Evolutionary conservation across 2,113 vertebrate species (phyloP), one percentile per base, ranked within the genome.

Genomic region (Malurus alboscapulatus): DNA sequence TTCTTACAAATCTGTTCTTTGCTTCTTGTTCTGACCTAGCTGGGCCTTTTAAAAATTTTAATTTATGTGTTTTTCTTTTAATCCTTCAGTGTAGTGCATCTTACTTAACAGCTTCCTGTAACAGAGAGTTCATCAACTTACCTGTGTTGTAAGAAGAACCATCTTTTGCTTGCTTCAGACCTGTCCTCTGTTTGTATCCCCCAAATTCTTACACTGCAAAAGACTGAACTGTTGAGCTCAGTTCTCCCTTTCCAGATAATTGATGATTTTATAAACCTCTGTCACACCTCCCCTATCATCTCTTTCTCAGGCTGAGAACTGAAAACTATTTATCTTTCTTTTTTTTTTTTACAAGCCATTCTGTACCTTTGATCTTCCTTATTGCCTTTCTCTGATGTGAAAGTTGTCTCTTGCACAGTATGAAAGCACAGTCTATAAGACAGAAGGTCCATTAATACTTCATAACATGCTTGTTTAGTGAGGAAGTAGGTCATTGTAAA

Each of bases 401-500:
- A 77, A 58, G 30, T 84, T 87, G 79, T 59, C 22, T 25, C 42
- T 68, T 66, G 38, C 4, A 42, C 20, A 26, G 7, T 67, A 44
- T 59, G 51, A 81, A 95, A 90, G 68, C 68, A 76, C 17, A 67
- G 26, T 45, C 42, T 69, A 1, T 68, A 40, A 84, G 53, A 93
- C 51, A 88, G 55, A 84, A 90, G 74, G 90, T 62, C 72, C 47
- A 55, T 93, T 93, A 80, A 80, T 73, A 47, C 63, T 88, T 86
- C 63, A 54, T 74, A 83, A 53, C 32, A 36, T 66, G 38, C 83
- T 81, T 96, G 48, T 94, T 94, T 88, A 62, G 67, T 63, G 51
- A 84, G 25, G 45, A 95, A 93, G 40, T 89, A 95, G 74, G 92
- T 87, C 45, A 68, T 24, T 84, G 55, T 68, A 86, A 94, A 90